Percentiles rank a stretch among this genome's conserved stretches.
phyloP scores from a whole-genome alignment of 37 sponge, comb jelly and placozoan species.

The Lycopodina hypogea region DNA sequence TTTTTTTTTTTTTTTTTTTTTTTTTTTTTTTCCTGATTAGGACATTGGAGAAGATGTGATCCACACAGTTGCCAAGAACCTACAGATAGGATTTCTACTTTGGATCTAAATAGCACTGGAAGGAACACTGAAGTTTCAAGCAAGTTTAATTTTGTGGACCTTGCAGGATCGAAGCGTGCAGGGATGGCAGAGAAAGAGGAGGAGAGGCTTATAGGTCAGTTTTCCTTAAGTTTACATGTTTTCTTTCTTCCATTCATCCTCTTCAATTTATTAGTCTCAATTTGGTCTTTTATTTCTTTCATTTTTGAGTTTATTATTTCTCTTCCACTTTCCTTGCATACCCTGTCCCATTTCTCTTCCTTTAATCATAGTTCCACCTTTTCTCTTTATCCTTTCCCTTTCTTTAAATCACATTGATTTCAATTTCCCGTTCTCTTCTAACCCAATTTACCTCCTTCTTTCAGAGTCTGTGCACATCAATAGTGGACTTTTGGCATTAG shows the following conservation, averaged over 20 bases:
- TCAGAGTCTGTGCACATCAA: slow-evolving; percentile 96
- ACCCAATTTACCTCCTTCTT: neutral
- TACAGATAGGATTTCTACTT: neutral
- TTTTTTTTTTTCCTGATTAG: neutral
- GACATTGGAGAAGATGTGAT: neutral
- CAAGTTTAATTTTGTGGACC: slow-evolving; percentile 84
- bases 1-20: no score
- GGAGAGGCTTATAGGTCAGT: slow-evolving; percentile 70
- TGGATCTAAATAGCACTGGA: no score
- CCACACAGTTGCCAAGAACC: no score
- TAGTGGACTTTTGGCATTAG: slow-evolving; percentile 92
- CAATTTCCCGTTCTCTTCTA: no score
- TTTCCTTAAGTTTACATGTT: neutral
- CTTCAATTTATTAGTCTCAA: no score
- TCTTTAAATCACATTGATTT: no score
- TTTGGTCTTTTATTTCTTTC: neutral
- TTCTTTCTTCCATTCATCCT: neutral
- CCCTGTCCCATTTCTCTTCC: no score
- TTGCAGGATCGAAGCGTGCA: slow-evolving; percentile 74
- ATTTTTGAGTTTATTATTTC: neutral
- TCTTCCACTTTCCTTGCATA: neutral
- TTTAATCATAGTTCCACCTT: no score
- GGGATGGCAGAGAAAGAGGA: slow-evolving; percentile 60
- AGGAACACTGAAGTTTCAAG: slow-evolving; percentile 12
- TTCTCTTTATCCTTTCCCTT: no score